Conservation (phyloP, 1,140 invertebrate species). For the Apis laboriosa region DNA sequence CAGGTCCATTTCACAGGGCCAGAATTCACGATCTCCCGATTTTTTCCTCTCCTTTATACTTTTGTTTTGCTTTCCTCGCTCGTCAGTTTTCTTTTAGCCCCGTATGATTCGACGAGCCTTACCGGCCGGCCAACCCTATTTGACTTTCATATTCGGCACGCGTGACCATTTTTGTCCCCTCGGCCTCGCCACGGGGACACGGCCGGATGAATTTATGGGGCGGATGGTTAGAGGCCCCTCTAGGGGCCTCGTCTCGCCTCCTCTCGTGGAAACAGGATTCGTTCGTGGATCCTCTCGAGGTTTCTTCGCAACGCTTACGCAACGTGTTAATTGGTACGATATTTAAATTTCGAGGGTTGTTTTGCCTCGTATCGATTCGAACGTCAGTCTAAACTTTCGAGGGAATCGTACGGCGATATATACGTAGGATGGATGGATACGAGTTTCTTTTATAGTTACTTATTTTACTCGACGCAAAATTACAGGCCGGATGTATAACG, state of each 20-base stretch:
- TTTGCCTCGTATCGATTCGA: too few species aligned
- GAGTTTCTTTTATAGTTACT: background rate
- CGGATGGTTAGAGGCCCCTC: background rate
- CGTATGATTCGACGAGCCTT: constrained; percentile 13
- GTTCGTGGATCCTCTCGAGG: too few species aligned
- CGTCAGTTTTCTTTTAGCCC: background rate
- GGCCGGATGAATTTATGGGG: constrained; percentile 44
- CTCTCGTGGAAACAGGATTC: background rate
- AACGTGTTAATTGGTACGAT: too few species aligned
- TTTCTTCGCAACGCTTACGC: too few species aligned
- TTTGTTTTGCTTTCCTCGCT: background rate
- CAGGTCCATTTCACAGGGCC: constrained; percentile 13
- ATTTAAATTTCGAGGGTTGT: too few species aligned
- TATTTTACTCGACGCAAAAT: background rate
- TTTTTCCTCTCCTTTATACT: background rate
- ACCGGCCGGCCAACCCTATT: constrained; percentile 24
- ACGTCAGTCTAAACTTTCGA: too few species aligned
- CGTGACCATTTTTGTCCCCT: constrained; percentile 20
- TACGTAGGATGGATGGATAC: too few species aligned
- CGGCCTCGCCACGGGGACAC: background rate
- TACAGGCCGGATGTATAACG: too few species aligned
- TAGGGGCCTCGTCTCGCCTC: background rate
- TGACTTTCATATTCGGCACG: constrained; percentile 58
- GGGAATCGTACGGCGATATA: too few species aligned
- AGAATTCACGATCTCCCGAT: constrained; percentile 47